A percentile compares a stretch with the other conserved stretches of the same genome.
These are phyloP conservation scores for Steinernema khuongi DNA, from an alignment of 1,140 invertebrate genomes.

Conservation along the genomic window DNA sequence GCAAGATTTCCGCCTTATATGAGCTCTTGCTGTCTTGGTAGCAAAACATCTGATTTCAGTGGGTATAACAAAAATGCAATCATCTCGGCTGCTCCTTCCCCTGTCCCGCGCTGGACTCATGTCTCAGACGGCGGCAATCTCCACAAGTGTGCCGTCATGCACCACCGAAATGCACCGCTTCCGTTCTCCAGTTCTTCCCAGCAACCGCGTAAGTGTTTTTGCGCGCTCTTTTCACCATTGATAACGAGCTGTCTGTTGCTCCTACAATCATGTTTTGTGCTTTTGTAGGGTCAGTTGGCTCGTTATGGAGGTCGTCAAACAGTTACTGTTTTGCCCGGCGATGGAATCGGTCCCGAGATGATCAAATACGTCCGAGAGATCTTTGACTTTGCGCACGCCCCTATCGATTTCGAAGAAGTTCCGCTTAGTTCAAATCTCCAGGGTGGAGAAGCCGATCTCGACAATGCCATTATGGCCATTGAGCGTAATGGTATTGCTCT, in stretches of 20 bases:
- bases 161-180: conserved; percentile 32
- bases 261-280: not conserved
- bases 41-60: conserved; percentile 7
- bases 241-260: not conserved
- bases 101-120: not conserved
- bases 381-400: conserved; percentile 66
- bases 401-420: conserved; percentile 91
- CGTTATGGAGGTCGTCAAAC: conserved; percentile 88
- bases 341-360: conserved; percentile 87
- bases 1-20: not conserved
- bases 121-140: not conserved
- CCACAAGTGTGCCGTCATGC: not conserved
- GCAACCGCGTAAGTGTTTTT: conserved; percentile 21
- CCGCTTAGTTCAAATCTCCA: conserved; percentile 76
- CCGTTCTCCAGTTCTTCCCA: conserved; percentile 30
- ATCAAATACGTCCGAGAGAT: conserved; percentile 82
- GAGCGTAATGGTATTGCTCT: conserved; percentile 87
- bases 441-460: conserved; percentile 70
- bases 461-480: conserved; percentile 89
- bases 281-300: conserved; percentile 61
- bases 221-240: not conserved
- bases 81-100: not conserved
- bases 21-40: not conserved
- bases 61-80: not conserved
- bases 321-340: conserved; percentile 84